phyloP scores from a whole-genome alignment of 2,888 invertebrate species.

The Tinea pellionella region DNA sequence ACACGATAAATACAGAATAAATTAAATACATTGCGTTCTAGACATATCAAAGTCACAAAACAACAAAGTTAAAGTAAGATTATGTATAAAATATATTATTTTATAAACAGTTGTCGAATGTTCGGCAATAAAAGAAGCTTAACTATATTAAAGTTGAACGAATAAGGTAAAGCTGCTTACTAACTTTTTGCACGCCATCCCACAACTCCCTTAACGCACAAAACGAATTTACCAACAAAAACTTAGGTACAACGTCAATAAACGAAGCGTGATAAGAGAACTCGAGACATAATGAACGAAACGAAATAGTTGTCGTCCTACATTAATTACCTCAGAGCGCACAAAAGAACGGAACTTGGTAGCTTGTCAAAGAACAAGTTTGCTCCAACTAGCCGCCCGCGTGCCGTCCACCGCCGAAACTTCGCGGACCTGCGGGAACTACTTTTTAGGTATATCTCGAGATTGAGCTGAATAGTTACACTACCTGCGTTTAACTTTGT shows the following conservation, averaged over 20 bases:
- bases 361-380: slow-evolving; percentile 43
- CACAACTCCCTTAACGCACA: slow-evolving; percentile 12
- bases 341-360: slow-evolving; percentile 32
- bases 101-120: not conserved
- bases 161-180: slow-evolving; percentile 6
- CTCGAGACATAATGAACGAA: slow-evolving; percentile 27
- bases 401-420: not conserved
- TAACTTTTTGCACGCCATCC: slow-evolving; percentile 10
- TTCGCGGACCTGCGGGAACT: slow-evolving; percentile 8
- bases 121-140: slow-evolving; percentile 12
- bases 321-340: slow-evolving; percentile 46
- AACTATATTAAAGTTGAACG: slow-evolving; percentile 13
- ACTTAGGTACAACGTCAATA: slow-evolving; percentile 16
- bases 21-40: no score
- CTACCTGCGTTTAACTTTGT: slow-evolving; percentile 5
- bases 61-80: not conserved
- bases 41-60: not conserved
- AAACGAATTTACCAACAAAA: slow-evolving; percentile 12
- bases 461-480: slow-evolving; percentile 4
- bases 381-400: slow-evolving; percentile 16
- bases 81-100: not conserved
- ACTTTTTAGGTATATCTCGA: slow-evolving; percentile 2
- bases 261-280: slow-evolving; percentile 37
- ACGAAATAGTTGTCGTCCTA: slow-evolving; percentile 32
- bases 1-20: no score